phyloP scores from a whole-genome alignment of 2,113 vertebrate species.

The Narcine bancroftii region DNA sequence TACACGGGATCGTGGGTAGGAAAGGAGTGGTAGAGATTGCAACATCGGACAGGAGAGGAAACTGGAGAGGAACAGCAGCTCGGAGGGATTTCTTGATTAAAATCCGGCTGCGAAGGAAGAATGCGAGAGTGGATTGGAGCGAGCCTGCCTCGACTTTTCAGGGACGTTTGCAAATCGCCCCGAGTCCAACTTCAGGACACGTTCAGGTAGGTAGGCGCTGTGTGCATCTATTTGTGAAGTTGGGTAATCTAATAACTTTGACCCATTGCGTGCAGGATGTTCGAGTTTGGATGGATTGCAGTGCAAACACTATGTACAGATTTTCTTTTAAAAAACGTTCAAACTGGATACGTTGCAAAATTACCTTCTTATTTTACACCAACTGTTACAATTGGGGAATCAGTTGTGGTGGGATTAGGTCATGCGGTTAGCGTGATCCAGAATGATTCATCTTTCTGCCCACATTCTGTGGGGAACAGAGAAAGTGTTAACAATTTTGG shows the following conservation, averaged over 20 bases:
- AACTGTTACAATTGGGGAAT: conserved; percentile 26
- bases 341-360: neutral
- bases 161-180: neutral
- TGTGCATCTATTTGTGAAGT: no score
- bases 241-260: neutral
- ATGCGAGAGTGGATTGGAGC: neutral
- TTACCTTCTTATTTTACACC: neutral
- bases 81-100: neutral
- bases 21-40: neutral
- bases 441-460: conserved; percentile 18
- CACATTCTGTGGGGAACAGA: neutral
- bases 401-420: conserved; percentile 13
- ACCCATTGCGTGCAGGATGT: neutral
- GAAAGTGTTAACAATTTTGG: neutral
- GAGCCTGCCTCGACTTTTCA: neutral
- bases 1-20: neutral
- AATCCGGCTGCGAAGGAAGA: neutral
- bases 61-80: neutral
- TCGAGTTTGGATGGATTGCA: neutral
- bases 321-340: neutral
- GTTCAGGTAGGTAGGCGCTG: neutral
- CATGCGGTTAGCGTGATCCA: conserved; percentile 1
- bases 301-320: neutral
- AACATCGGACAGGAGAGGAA: no score
- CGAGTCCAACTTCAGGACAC: no score